These are phyloP conservation scores for Hoplostethus mediterraneus DNA, from an alignment of 2,797 vertebrate genomes.

Conservation along the genomic window DNA sequence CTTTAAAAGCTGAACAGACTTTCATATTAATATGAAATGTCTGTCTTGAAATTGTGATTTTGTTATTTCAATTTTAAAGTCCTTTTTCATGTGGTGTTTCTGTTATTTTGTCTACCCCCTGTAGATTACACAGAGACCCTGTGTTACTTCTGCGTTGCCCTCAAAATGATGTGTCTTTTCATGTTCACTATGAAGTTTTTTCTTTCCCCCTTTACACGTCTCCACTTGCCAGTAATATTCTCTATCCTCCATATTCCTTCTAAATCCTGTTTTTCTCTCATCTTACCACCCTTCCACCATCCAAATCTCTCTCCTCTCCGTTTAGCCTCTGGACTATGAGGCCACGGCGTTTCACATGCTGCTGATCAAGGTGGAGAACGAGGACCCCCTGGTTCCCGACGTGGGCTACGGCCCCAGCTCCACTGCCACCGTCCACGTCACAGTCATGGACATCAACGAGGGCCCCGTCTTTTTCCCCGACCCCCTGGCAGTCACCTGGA, in stretches of 20 bases:
- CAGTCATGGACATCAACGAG: conserved; percentile 93
- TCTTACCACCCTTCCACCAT: too few relatives aligned
- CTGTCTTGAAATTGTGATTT: too few relatives aligned
- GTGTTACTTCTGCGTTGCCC: too few relatives aligned
- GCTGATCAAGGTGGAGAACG: conserved; percentile 96
- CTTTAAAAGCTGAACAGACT: too few relatives aligned
- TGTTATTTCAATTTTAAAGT: too few relatives aligned
- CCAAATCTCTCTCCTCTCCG: too few relatives aligned
- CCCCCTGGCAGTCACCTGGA: conserved; percentile 90
- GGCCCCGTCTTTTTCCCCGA: conserved; percentile 95
- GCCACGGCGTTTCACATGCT: conserved; percentile 89
- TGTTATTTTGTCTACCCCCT: too few relatives aligned
- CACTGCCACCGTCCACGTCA: conserved; percentile 93
- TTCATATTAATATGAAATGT: too few relatives aligned
- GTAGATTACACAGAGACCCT: too few relatives aligned
- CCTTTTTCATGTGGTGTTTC: too few relatives aligned
- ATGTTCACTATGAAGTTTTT: background rate
- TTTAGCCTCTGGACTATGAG: conserved; percentile 94
- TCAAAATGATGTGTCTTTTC: background rate
- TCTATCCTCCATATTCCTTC: background rate
- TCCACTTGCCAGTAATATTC: background rate
- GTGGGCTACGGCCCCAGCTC: conserved; percentile 93
- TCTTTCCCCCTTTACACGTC: background rate
- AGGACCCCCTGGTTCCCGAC: conserved; percentile 91
- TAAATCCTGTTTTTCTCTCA: background rate